These are phyloP conservation scores for Choristoneura rosaceana DNA, from an alignment of 2,888 invertebrate genomes.

Conservation along the genomic window DNA sequence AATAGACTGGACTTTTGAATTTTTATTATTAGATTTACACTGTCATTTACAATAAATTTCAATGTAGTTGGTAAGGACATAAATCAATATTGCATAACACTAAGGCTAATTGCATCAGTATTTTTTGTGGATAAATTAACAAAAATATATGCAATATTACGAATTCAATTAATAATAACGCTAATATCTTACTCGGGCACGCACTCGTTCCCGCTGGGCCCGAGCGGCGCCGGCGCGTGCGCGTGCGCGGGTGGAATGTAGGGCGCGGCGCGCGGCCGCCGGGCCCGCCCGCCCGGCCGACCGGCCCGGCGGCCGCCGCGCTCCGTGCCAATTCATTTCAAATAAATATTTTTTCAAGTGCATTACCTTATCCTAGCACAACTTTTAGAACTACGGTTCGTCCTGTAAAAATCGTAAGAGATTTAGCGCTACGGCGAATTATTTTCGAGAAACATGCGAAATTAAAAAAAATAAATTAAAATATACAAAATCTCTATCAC, in stretches of 20 bases:
- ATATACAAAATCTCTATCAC: conserved; percentile 86
- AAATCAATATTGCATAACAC: conserved; percentile 86
- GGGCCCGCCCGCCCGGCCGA: conserved; percentile 13
- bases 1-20: conserved; percentile 80
- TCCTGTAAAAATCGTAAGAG: conserved; percentile 75
- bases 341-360: conserved; percentile 73
- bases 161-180: conserved; percentile 84
- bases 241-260: conserved; percentile 70
- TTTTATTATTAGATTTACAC: conserved; percentile 86
- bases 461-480: conserved; percentile 85
- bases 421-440: conserved; percentile 78
- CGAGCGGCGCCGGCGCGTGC: conserved; percentile 49
- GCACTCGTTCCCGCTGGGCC: conserved; percentile 65
- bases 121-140: conserved; percentile 84
- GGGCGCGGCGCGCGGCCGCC: conserved; percentile 40
- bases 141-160: conserved; percentile 84
- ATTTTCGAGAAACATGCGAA: conserved; percentile 78
- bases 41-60: conserved; percentile 86
- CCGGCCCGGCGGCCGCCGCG: conserved; percentile 41
- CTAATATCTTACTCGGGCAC: conserved; percentile 85
- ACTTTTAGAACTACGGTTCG: conserved; percentile 76
- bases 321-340: conserved; percentile 51
- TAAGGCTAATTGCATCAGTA: conserved; percentile 86
- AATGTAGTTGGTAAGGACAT: conserved; percentile 85
- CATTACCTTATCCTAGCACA: conserved; percentile 81